Base-by-base conservation (phyloP, 1,140 invertebrate genomes). In the Cyphomyrmex costatus region DNA sequence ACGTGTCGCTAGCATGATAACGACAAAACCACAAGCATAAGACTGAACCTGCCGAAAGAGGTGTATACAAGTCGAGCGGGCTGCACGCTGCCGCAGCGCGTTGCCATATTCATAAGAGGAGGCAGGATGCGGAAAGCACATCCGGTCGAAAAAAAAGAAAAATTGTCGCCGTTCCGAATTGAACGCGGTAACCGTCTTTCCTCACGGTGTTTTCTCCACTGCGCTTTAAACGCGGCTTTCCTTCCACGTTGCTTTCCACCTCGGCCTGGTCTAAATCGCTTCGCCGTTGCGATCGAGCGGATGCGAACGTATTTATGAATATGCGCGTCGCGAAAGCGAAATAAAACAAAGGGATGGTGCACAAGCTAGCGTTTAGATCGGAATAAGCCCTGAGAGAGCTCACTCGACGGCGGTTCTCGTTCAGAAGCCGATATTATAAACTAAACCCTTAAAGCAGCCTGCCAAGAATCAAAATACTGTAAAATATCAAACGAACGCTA, bases 11-110 rank as follows among this genome's bases (percentile, higher is more conserved):
- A 90, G 90, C 92, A 85, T 89, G 85, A 82, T 49, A 73, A 92
- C 87, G 90, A 93, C 88, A 90, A 92, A 93, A 83, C 85, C 53
- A 89, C 87, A 92, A 93, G 86, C 86, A 93, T 95, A 95, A 94
- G 94, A 95, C 94, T 95, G 93, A 94, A 90, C 92, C 93, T 94
- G 91, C 91, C 91, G 92, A 66, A 58, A 80, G 88, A 87, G 89
- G 90, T 90, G 77, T 86, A 77, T 46, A 83, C 58, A 78, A 86
- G 79, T 90, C 89, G 68, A 19, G 89, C 71, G 63, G 58, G 66
- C 70, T 88, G 90, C 90, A 91, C 84, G 87, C 51, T 24, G 63
- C 74, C 86, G 30, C 68, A 73, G 16, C 46, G 46, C 53, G 27
- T 80, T 27, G 68, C 71, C 89, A 79, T 90, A 90, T 88, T 91